Percentiles rank a stretch among this genome's conserved stretches.
Conservation (phyloP, 2,113 vertebrate genomes). For the Cephalopholis sonnerati region DNA sequence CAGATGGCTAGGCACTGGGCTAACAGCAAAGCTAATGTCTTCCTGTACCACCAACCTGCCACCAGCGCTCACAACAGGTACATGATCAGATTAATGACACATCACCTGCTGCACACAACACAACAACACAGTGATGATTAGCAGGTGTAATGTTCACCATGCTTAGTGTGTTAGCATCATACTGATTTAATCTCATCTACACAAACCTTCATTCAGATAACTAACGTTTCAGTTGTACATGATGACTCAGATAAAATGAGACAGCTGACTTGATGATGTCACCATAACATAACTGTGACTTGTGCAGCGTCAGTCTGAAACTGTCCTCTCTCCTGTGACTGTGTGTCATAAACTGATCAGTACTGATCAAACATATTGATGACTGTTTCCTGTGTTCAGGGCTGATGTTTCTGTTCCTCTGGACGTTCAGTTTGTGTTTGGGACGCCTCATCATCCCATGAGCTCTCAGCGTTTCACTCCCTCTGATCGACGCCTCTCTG, state of each 20-base stretch:
- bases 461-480: slow-evolving; percentile 68
- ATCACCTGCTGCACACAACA: too few relatives aligned
- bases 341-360: neutral
- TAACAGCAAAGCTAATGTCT: slow-evolving; percentile 64
- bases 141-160: too few relatives aligned
- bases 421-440: slow-evolving; percentile 75
- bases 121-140: too few relatives aligned
- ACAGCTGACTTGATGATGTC: too few relatives aligned
- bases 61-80: slow-evolving; percentile 55
- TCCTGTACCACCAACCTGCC: slow-evolving; percentile 74
- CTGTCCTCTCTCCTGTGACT: too few relatives aligned
- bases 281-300: too few relatives aligned
- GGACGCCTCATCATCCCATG: slow-evolving; percentile 67
- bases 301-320: neutral
- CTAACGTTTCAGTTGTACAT: too few relatives aligned
- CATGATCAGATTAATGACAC: too few relatives aligned
- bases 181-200: too few relatives aligned
- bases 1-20: slow-evolving; percentile 77
- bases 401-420: slow-evolving; percentile 52
- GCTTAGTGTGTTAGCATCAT: too few relatives aligned
- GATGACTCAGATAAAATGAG: too few relatives aligned
- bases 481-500: slow-evolving; percentile 67
- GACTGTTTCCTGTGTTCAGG: slow-evolving; percentile 37
- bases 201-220: too few relatives aligned
- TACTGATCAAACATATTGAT: neutral